Base-by-base conservation (phyloP, 2,113 vertebrate genomes). In the Hippocampus guttulatus region DNA sequence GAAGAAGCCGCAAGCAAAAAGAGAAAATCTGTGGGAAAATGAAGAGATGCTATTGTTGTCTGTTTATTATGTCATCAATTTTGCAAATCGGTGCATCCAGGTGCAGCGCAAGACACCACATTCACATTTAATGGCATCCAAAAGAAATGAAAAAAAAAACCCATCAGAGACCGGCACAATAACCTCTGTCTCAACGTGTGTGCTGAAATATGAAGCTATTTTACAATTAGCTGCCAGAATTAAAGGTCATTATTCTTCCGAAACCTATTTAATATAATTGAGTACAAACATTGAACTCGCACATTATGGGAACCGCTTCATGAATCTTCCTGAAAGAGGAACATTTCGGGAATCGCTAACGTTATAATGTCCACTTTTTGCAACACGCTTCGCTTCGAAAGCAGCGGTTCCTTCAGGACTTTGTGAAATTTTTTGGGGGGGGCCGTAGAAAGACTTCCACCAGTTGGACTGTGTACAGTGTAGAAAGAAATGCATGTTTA, bases 401-500 rank as follows among this genome's bases (percentile, higher is more conserved):
- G 75, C 62, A 12, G 1, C 45, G 4, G n/a, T 67, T 69, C 68
- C 60, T 23, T 27, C 2, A 0, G 74, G 68, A 75, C 64, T 83
- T 70, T 75, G 70, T 66, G 75, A 57, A 68, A 58, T 67, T 73
- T 85, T 81, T 78, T 45, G 30, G 25, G 1, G 25, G 14, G 1
- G 61, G 73, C 63, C 45, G 45, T 65, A 33, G 43, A 73, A 55
- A 33, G 72, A 75, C 75, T 77, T 68, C 55, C 76, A 49, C 15
- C 2, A 23, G n/a, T 45, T n/a, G 71, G 81, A 80, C 73, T 79
- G 75, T 86, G 83, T 81, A 85, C 84, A 83, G 55, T 79, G 80
- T 89, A 84, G 85, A 84, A 85, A 81, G 81, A 84, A 64, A 82
- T 84, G 89, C 89, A 89, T 90, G 89, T 71, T 41, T 74, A 78